Conservation (phyloP, 2,888 invertebrate genomes). For the Chrysolina americana region DNA sequence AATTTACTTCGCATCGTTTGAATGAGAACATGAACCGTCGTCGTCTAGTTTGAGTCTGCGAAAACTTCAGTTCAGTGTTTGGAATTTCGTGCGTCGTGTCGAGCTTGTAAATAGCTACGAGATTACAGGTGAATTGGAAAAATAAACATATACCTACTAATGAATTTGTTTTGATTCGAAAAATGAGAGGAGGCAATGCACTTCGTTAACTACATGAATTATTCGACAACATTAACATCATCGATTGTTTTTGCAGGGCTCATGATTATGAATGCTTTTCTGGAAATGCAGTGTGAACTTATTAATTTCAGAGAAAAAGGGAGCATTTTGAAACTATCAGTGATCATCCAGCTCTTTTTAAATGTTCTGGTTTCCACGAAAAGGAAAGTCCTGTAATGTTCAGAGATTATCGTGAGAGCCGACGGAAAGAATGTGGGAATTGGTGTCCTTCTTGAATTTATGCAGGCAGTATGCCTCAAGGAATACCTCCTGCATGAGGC, state of each 20-base stretch:
- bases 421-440: too few species aligned
- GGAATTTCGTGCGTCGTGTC: background rate
- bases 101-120: background rate
- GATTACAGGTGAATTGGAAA: background rate
- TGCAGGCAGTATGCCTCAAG: too few species aligned
- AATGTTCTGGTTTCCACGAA: too few species aligned
- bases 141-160: background rate
- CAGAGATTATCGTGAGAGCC: too few species aligned
- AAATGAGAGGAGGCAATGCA: background rate
- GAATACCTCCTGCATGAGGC: too few species aligned
- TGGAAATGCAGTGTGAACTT: too few species aligned
- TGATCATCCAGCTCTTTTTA: too few species aligned
- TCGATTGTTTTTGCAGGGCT: background rate
- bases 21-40: background rate
- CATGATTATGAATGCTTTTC: too few species aligned
- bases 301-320: too few species aligned
- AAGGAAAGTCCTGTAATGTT: too few species aligned
- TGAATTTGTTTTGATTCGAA: background rate
- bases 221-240: background rate
- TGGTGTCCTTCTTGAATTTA: too few species aligned
- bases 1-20: background rate
- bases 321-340: too few species aligned
- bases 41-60: conserved; percentile 17
- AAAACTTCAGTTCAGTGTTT: background rate
- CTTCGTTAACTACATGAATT: background rate